phyloP scores from a whole-genome alignment of 2,888 invertebrate species.

The Acleris cristana region DNA sequence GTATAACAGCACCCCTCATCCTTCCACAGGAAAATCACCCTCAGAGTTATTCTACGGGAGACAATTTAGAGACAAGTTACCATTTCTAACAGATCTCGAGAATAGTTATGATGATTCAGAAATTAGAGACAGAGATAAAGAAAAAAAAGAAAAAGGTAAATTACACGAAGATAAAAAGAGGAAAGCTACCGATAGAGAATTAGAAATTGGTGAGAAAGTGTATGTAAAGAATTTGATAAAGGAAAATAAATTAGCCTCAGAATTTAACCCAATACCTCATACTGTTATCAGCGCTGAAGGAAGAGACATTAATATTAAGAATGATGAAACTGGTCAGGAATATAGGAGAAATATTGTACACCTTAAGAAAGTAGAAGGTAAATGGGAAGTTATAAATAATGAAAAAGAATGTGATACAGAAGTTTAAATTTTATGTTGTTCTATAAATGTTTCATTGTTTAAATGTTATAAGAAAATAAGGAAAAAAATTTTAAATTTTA shows the following conservation, averaged over 20 bases:
- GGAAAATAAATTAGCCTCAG: conserved; percentile 39
- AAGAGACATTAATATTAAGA: conserved; percentile 37
- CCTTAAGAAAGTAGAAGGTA: conserved; percentile 40
- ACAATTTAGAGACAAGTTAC: background rate
- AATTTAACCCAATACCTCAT: conserved; percentile 36
- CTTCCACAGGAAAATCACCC: conserved; percentile 21
- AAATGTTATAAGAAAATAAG: no score
- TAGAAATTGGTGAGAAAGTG: conserved; percentile 42
- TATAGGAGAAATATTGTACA: conserved; percentile 42
- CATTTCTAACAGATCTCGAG: conserved; percentile 15
- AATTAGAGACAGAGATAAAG: conserved; percentile 42
- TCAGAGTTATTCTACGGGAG: background rate
- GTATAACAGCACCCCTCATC: conserved; percentile 37
- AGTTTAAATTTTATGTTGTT: no score
- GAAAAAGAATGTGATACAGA: background rate
- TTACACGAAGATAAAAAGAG: conserved; percentile 40
- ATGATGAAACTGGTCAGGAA: conserved; percentile 41
- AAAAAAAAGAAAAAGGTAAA: conserved; percentile 42
- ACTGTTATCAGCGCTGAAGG: conserved; percentile 31
- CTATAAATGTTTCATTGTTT: no score
- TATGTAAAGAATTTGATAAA: conserved; percentile 41
- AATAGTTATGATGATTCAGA: conserved; percentile 37
- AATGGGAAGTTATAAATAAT: conserved; percentile 26
- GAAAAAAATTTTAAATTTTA: no score
- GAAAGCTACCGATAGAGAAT: conserved; percentile 31